Evolutionary conservation across 1,140 invertebrate genomes (phyloP), one percentile per base, ranked within the genome.

Genomic region (Cheumatopsyche charites): DNA sequence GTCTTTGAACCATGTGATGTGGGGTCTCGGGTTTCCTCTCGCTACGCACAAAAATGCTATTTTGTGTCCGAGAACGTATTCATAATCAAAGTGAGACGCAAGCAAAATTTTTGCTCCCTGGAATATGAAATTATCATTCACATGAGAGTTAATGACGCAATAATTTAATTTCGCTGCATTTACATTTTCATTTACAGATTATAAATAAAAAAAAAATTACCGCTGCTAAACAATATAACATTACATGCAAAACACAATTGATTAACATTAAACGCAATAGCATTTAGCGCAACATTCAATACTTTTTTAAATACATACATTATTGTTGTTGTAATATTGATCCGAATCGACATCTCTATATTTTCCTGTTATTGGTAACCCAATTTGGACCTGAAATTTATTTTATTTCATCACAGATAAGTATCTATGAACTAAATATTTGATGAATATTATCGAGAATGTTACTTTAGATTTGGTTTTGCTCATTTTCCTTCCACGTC

Each of bases 1-100:
- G 83, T 96, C 94, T 81, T 96, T 96, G 79, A 93, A 95, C 94
- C 94, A 96, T 7, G 93, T 95, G 43, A 96, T 94, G 36, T 94
- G 91, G 0, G 93, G 93, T 52, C 92, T 83, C 1, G 94, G 94
- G 71, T 88, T 89, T 13, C 94, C 94, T 78, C 89, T 90, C 0
- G 94, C 94, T 13, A 93, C 90, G 79, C 95, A 97, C 15, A 96
- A 83, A 78, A 97, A 96, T 1, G 91, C 91, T 65, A 97, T 95
- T 83, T 96, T 97, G 81, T 96, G 94, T 4, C 95, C 95, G 73
- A 97, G 80, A 36, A 94, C 91, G 82, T 96, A 97, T 87, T 96
- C 94, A 83, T 92, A 90, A 84, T 96, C 94, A 82, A 96, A 97
- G 81, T 96, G 94, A 0, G 94, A 96, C 2, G 93, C 91, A 67